These are phyloP conservation scores for Hartigia nigra DNA, from an alignment of 2,888 invertebrate species.

Conservation along the genomic window DNA sequence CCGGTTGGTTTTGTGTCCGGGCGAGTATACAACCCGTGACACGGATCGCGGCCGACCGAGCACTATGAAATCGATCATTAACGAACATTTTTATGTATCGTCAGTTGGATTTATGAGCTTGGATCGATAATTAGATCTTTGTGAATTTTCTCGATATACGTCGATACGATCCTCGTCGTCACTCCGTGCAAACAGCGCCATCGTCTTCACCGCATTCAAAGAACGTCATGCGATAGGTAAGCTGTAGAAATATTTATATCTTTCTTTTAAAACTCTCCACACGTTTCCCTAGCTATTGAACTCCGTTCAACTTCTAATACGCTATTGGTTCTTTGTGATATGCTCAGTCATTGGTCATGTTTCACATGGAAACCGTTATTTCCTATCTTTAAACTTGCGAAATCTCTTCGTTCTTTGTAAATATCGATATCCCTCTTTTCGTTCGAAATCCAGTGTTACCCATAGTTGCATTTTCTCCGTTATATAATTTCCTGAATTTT, in stretches of 20 bases:
- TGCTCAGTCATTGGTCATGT: conserved; percentile 41
- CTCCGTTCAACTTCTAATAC: background rate
- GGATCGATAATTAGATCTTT: background rate
- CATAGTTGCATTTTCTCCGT: background rate
- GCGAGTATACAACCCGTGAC: conserved; percentile 57
- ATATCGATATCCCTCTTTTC: background rate
- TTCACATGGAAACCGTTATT: conserved; percentile 13
- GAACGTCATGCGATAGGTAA: background rate
- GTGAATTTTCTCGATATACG: background rate
- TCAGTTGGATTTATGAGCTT: background rate
- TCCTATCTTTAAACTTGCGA: background rate
- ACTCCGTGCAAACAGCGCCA: background rate
- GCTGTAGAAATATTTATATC: conserved; percentile 1
- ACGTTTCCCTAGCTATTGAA: background rate
- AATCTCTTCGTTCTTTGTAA: background rate
- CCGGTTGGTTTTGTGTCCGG: conserved; percentile 45
- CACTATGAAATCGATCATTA: background rate
- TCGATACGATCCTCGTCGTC: background rate
- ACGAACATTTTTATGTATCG: background rate
- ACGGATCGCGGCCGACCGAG: conserved; percentile 18
- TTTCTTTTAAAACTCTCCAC: background rate
- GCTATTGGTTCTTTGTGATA: conserved; percentile 40
- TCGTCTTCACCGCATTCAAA: background rate
- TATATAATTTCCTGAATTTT: conserved; percentile 11
- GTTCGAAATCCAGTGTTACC: background rate